Base-by-base conservation (phyloP, 2,888 invertebrate species). In the Phalera bucephala region DNA sequence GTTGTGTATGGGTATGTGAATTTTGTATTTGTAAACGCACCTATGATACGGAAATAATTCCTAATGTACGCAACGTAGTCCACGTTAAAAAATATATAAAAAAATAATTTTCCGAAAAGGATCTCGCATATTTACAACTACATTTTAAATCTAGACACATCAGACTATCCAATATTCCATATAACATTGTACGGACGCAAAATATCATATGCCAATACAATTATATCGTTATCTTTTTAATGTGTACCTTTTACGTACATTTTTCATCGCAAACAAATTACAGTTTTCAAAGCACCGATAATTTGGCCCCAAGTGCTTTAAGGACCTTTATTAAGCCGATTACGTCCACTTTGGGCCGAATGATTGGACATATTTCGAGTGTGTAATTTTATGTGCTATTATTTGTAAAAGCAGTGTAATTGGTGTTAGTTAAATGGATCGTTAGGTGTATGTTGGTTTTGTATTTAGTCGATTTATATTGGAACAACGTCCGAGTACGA, bases 311-410 rank as follows among this genome's bases (percentile, higher is more conserved):
- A 66, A 65, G 68, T 69, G 70, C 68, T 74, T 67, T 70, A 73
- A 77, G 74, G 75, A 77, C 73, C 62, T 64, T 50, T 65, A 78
- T 81, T 80, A 75, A 74, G 73, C 65, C 76, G 64, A 80, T 87
- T 83, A 81, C 68, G 62, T 64, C 78, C 83, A 84, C 77, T 86
- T 80, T 80, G 48, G 67, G 45, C 33, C 63, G 55, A 50, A 71
- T 84, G 80, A 85, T 84, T 83, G 84, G 79, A 77, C 83, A 80
- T 73, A 80, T 80, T 81, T 78, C 68, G 40, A 49, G 64, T 70
- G 55, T 72, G 59, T 78, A 76, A 73, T 80, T 78, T 81, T 73
- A 49, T 61, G 52, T 69, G 67, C 65, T 72, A 77, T 80, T 83
- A 83, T 84, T 85, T 74, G 71, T 82, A 76, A 75, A 72, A 75